A percentile compares a stretch with the other conserved stretches of the same genome.
Evolutionary conservation across 2,797 vertebrate species (phyloP).

Genomic region (Tragopan temminckii): DNA sequence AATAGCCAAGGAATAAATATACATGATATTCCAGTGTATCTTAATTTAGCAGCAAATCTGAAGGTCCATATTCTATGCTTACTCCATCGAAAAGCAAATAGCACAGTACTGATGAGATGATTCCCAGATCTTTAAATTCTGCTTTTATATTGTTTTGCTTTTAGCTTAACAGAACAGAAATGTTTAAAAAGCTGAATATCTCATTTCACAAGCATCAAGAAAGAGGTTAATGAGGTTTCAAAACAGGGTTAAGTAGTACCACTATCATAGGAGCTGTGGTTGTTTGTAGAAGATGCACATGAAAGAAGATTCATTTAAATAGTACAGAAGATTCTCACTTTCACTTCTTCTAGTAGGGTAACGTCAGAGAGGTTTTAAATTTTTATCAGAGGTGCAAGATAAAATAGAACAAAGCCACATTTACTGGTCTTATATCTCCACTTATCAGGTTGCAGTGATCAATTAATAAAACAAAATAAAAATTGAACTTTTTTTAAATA

Average conservation of each 20-base stretch:
- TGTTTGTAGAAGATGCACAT: slow-evolving; percentile 68
- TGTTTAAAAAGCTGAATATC: slow-evolving; percentile 38
- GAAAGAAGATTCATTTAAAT: slow-evolving; percentile 65
- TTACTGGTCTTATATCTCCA: slow-evolving; percentile 40
- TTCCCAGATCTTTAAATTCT: slow-evolving; percentile 38
- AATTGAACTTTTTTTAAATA: slow-evolving; percentile 59
- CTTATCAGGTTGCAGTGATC: slow-evolving; percentile 47
- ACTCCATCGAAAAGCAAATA: neutral
- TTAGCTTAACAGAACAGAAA: slow-evolving; percentile 53
- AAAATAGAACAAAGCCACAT: slow-evolving; percentile 62
- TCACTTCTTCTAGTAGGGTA: slow-evolving; percentile 38
- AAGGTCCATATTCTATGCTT: neutral
- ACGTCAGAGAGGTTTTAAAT: slow-evolving; percentile 42
- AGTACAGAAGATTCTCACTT: slow-evolving; percentile 57
- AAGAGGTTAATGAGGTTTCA: slow-evolving; percentile 72
- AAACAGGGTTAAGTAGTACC: slow-evolving; percentile 68
- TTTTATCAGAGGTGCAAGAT: slow-evolving; percentile 59
- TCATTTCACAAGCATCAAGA: slow-evolving; percentile 71
- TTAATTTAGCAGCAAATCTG: neutral
- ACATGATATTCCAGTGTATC: neutral
- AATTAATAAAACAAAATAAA: slow-evolving; percentile 58
- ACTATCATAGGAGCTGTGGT: slow-evolving; percentile 58
- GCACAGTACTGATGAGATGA: slow-evolving; percentile 5
- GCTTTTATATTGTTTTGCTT: slow-evolving; percentile 65
- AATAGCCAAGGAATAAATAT: neutral